Percentiles rank a stretch among this genome's conserved stretches.
phyloP scores from a whole-genome alignment of 2,797 vertebrate species.

The Peromyscus attwateri region DNA sequence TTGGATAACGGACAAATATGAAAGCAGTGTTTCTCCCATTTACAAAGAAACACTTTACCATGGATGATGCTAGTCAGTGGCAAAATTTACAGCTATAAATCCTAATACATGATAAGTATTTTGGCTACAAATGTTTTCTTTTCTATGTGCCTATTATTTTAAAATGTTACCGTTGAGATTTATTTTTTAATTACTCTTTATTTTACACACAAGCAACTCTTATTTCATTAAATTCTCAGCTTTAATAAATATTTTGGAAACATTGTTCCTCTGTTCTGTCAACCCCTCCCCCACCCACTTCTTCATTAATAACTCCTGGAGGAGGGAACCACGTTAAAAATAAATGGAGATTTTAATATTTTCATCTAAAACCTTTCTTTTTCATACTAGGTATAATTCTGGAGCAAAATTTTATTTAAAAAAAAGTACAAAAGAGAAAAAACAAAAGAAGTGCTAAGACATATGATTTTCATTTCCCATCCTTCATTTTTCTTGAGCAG shows the following conservation, averaged over 20 bases:
- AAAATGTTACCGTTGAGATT: background rate
- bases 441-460: background rate
- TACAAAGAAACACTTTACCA: background rate
- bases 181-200: background rate
- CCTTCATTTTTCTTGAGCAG: background rate
- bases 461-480: accelerated
- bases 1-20: background rate
- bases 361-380: background rate
- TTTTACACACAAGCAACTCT: background rate
- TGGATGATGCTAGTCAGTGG: background rate
- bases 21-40: background rate
- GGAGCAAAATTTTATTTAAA: background rate
- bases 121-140: background rate
- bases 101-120: background rate
- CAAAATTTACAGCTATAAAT: background rate
- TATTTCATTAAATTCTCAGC: background rate
- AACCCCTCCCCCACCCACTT: background rate
- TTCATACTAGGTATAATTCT: background rate
- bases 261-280: no score
- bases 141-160: background rate
- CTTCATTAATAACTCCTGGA: background rate
- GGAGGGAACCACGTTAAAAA: background rate
- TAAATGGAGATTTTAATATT: background rate
- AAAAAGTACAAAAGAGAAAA: background rate
- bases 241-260: background rate